These are phyloP conservation scores for Hylomyscus alleni DNA, from an alignment of 2,797 vertebrate species.

Conservation along the genomic window DNA sequence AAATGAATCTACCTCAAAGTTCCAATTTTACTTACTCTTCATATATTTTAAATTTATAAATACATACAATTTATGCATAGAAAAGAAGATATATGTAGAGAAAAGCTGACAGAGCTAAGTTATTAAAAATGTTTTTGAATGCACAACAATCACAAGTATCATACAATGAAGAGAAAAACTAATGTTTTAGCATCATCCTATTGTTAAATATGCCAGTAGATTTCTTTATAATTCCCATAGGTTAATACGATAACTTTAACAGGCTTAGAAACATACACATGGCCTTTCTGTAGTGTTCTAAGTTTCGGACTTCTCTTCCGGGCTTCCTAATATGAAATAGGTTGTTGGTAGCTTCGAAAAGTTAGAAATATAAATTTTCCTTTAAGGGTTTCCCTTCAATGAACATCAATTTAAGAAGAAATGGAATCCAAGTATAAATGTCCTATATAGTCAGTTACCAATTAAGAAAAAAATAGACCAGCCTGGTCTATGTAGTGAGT, in stretches of 20 bases:
- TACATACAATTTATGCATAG: not conserved
- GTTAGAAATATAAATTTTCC: slow-evolving; percentile 46
- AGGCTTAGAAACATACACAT: slow-evolving; percentile 27
- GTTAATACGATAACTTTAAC: not conserved
- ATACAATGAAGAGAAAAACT: slow-evolving; percentile 55
- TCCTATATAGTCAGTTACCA: slow-evolving; percentile 2
- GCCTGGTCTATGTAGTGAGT: not conserved
- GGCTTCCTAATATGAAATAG: slow-evolving; percentile 41
- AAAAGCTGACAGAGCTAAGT: not conserved
- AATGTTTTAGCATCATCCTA: slow-evolving; percentile 30
- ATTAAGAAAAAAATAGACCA: not conserved
- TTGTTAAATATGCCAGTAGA: slow-evolving; percentile 22
- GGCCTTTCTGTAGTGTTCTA: not conserved
- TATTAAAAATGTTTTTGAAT: slow-evolving; percentile 32
- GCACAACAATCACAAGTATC: not conserved
- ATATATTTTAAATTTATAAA: slow-evolving; percentile 43
- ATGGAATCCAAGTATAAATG: slow-evolving; percentile 21
- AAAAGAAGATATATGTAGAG: slow-evolving; percentile 16
- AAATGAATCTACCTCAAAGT: slow-evolving; percentile 5
- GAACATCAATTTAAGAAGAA: slow-evolving; percentile 58
- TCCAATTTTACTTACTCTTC: slow-evolving; percentile 16
- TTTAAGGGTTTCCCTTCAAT: slow-evolving; percentile 54
- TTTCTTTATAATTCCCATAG: slow-evolving; percentile 38
- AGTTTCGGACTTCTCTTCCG: slow-evolving; percentile 30
- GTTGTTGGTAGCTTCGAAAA: not conserved